These are phyloP conservation scores for Mythimna ferrago DNA, from an alignment of 2,888 invertebrate species.

Conservation along the genomic window DNA sequence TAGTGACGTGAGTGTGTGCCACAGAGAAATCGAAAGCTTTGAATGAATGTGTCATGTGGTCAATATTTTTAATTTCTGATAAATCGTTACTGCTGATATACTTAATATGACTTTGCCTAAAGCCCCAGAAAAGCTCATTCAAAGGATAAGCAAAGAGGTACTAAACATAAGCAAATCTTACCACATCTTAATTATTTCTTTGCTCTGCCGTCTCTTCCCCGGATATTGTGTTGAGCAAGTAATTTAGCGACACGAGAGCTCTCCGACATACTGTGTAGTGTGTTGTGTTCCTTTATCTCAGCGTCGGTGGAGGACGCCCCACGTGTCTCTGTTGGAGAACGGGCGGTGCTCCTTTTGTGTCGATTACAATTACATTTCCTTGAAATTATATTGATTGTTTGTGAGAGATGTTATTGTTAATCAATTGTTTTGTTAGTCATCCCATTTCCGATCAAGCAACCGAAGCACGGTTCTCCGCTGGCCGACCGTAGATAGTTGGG, in stretches of 20 bases:
- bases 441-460: too few species aligned
- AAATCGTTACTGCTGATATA: too few species aligned
- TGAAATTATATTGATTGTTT: background rate
- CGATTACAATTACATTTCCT: conserved; percentile 23
- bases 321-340: background rate
- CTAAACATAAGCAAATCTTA: background rate
- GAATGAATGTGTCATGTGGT: background rate
- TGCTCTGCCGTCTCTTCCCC: conserved; percentile 22
- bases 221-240: conserved; percentile 71
- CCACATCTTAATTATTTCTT: conserved; percentile 21
- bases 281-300: conserved; percentile 40
- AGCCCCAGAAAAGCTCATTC: too few species aligned
- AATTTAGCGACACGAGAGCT: conserved; percentile 56
- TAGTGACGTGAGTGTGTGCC: background rate
- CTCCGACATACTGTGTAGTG: conserved; percentile 30
- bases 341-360: conserved; percentile 35
- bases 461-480: too few species aligned
- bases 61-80: too few species aligned
- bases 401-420: background rate
- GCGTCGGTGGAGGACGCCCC: background rate
- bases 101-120: too few species aligned
- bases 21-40: background rate
- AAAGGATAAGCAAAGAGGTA: too few species aligned
- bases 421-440: background rate
- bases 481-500: too few species aligned